Base-by-base conservation (phyloP, 2,888 invertebrate genomes). In the Harpalus rufipes region DNA sequence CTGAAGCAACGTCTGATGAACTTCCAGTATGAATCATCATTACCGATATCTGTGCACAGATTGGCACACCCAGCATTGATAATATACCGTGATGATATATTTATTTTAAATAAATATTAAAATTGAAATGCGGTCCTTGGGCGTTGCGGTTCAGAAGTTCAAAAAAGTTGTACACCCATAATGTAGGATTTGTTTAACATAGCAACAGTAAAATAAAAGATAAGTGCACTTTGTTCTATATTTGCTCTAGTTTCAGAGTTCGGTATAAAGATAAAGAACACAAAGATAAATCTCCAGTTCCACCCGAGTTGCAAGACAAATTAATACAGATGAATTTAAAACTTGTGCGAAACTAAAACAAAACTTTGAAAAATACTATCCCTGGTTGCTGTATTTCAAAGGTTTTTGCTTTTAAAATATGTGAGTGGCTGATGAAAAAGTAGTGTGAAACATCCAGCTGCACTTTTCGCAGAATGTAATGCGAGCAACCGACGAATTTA, bases 401-500 rank as follows among this genome's bases (percentile, higher is more conserved):
- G 21, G 16, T 68, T 68, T 68, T 68, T 68, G 39, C 41, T 65
- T 65, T 65, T 65, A 65, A 25, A 65, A 65, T 65, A 25, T 65
- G 65, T 65, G 65, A 65, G 65, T 65, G 25, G 39, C 14, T 10
- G 16, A 39, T 68, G 68, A 68, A 68, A 39, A 68, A 68, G 68
- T 68, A 68, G 68, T 68, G 39, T 68, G 68, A 68, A 68, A 68
- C 12, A 68, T 32, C n/a, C 32, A 68, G 68, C 68, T 68, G 39
- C 41, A 68, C 41, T 68, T 32, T n/a, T 32, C 3, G 32, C 32
- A 32, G 32, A 32, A 32, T 32, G 32, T 32, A 32, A 32, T 5
- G 32, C 32, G 5, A 32, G n/a, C 12, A 14, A 68, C 32, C 25
- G 12, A 41, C 68, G 16, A 68, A 68, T 68, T 32, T 39, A 39